Evolutionary conservation across 1,140 invertebrate genomes (phyloP).

Genomic region (Grapholita molesta): DNA sequence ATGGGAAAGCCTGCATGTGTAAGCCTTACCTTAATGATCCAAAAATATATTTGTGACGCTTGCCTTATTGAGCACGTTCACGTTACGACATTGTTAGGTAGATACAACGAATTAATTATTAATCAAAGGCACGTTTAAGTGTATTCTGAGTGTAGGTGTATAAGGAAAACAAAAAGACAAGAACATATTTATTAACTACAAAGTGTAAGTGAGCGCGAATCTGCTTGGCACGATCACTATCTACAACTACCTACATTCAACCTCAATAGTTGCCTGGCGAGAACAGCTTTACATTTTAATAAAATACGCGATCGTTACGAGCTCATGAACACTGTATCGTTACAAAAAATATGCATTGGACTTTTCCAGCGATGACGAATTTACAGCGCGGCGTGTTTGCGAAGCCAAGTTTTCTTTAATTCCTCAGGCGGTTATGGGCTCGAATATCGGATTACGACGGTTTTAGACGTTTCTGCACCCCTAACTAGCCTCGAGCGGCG

Average conservation of each 20-base stretch:
- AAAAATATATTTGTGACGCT: neutral
- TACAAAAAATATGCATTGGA: neutral
- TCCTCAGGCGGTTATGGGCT: neutral
- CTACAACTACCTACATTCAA: no score
- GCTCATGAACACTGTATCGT: neutral
- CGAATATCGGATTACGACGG: neutral
- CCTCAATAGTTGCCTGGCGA: neutral
- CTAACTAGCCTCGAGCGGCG: neutral
- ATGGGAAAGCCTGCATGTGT: neutral
- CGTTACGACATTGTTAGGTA: no score
- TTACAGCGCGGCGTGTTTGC: neutral
- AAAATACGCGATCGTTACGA: neutral
- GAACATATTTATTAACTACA: no score
- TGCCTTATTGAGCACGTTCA: no score
- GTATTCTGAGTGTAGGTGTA: no score
- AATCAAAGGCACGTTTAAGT: no score
- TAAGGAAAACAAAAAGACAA: no score
- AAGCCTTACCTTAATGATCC: neutral
- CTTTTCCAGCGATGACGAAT: neutral
- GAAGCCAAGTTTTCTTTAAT: neutral
- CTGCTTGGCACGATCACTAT: neutral
- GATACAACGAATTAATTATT: no score
- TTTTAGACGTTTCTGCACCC: neutral
- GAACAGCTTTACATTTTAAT: neutral
- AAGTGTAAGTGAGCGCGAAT: no score